Percentiles rank a stretch among this genome's conserved stretches.
Conservation (phyloP, 2,888 invertebrate genomes). For the Sminthurides aquaticus region DNA sequence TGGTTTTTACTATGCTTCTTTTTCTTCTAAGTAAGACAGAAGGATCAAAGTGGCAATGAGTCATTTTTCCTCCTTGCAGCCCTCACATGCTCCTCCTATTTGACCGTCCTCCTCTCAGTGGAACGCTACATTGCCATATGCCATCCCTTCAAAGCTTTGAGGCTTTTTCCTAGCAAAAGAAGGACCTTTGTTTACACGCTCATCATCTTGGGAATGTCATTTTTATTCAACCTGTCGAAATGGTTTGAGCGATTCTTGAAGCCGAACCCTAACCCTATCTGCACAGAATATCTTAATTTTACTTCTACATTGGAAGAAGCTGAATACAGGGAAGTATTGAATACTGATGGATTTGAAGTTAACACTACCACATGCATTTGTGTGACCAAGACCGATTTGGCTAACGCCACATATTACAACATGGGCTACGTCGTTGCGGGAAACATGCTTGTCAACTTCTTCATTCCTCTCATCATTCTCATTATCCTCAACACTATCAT, state of each 20-base stretch:
- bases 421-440: slow-evolving; percentile 1
- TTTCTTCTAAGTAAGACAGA: no score
- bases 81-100: slow-evolving; percentile 3
- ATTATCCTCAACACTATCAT: slow-evolving; percentile 3
- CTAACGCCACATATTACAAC: no score
- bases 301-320: background rate
- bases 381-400: no score
- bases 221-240: slow-evolving; percentile 12
- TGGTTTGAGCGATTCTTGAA: background rate
- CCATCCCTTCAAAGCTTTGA: slow-evolving; percentile 5
- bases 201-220: background rate
- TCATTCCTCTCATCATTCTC: slow-evolving; percentile 1
- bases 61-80: background rate
- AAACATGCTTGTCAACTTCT: slow-evolving; percentile 6
- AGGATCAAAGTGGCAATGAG: no score
- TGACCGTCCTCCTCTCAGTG: background rate
- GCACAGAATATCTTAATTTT: background rate
- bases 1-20: no score
- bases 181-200: background rate
- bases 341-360: no score
- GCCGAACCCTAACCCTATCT: background rate
- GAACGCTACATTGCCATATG: slow-evolving; percentile 12
- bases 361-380: no score
- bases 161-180: background rate
- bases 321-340: background rate